Conservation (phyloP, 2,113 vertebrate species). For the Nesogale talazaci region DNA sequence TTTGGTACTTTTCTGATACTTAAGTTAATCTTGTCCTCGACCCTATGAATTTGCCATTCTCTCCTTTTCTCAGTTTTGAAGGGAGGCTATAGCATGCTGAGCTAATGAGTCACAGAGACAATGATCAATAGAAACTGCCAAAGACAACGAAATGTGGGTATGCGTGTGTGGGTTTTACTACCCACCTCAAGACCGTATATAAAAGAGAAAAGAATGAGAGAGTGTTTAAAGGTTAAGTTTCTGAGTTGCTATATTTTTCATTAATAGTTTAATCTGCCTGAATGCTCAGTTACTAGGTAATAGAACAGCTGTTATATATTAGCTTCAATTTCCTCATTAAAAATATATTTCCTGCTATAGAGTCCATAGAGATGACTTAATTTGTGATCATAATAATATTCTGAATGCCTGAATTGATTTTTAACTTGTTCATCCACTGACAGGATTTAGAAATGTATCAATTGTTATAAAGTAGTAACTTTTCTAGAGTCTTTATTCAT, state of each 20-base stretch:
- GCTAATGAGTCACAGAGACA: neutral
- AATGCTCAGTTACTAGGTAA: constrained; percentile 61
- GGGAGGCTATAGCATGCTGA: neutral
- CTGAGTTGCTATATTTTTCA: constrained; percentile 65
- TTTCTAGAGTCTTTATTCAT: constrained; percentile 47
- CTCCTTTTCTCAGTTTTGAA: neutral
- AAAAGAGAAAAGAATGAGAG: constrained; percentile 43
- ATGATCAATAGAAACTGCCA: neutral
- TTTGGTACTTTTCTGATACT: neutral
- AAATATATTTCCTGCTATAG: constrained; percentile 75
- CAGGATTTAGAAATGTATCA: constrained; percentile 42
- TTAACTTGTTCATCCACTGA: constrained; percentile 48
- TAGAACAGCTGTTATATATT: constrained; percentile 75
- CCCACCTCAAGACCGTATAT: neutral
- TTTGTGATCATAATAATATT: constrained; percentile 79
- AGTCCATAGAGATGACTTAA: constrained; percentile 78
- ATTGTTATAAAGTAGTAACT: constrained; percentile 55
- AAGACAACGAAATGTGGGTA: neutral
- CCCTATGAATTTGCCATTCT: neutral
- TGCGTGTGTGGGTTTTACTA: neutral
- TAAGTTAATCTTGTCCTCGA: neutral
- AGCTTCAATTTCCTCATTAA: constrained; percentile 80
- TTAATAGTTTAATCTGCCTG: constrained; percentile 78
- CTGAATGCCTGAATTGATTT: constrained; percentile 57
- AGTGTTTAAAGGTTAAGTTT: constrained; percentile 54